Conservation (phyloP, 2,797 vertebrate genomes). For the Rhabdomys pumilio region DNA sequence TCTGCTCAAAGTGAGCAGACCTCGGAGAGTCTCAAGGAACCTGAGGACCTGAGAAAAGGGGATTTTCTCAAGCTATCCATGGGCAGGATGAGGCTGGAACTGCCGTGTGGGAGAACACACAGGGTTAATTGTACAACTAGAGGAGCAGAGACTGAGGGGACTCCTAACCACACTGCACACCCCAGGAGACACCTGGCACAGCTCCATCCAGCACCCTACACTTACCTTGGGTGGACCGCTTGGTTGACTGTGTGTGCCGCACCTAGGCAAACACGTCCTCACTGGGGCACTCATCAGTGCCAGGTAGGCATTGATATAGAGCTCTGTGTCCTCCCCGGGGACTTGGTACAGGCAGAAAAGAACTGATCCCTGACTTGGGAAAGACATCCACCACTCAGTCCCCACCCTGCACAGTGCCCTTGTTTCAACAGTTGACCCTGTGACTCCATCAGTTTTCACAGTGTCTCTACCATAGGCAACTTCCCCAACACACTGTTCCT, state of each 20-base stretch:
- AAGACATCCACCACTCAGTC: not conserved
- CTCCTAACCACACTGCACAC: not conserved
- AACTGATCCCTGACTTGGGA: constrained; percentile 88
- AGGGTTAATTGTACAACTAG: not conserved
- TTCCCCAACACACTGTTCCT: too few relatives aligned
- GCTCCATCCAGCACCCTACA: not conserved
- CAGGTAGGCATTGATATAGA: constrained; percentile 94
- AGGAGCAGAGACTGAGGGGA: not conserved
- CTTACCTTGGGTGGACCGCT: constrained; percentile 92
- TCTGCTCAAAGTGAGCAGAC: not conserved
- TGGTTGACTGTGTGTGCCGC: constrained; percentile 89
- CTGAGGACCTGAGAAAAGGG: not conserved
- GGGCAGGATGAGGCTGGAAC: not conserved
- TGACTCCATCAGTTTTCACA: not conserved
- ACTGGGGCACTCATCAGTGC: constrained; percentile 93
- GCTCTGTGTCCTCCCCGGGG: constrained; percentile 92
- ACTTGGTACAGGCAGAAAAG: constrained; percentile 91
- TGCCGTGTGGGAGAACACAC: accelerated
- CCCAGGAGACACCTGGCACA: not conserved
- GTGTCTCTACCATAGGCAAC: not conserved
- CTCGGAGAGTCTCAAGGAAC: not conserved
- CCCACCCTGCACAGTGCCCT: not conserved
- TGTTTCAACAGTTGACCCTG: too few relatives aligned
- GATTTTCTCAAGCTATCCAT: not conserved
- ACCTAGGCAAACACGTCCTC: constrained; percentile 91